Percentiles rank a stretch among this genome's conserved stretches.
These are phyloP conservation scores for Drosophila funebris DNA, from an alignment of 1,140 invertebrate species.

Conservation along the genomic window DNA sequence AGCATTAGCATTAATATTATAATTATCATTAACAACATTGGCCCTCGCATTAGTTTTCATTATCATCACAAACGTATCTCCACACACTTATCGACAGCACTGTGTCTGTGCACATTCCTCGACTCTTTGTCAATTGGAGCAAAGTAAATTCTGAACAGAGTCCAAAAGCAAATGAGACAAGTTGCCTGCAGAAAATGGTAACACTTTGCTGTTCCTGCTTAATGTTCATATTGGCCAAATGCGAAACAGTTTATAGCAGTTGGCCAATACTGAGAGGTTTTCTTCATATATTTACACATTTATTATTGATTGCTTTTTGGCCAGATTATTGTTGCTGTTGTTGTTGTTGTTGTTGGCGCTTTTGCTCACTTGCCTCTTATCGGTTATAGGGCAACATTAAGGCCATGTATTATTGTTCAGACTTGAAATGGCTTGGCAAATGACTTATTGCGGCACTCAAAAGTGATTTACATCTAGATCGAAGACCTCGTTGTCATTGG, in stretches of 20 bases:
- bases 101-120: slow-evolving; percentile 43
- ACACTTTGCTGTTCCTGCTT: not conserved
- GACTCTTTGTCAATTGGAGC: slow-evolving; percentile 54
- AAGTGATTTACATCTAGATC: slow-evolving; percentile 3
- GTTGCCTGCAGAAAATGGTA: not conserved
- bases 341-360: not conserved
- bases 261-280: not conserved
- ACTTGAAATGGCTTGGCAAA: slow-evolving; percentile 20
- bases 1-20: too few species aligned
- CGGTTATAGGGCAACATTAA: slow-evolving; percentile 26
- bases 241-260: slow-evolving; percentile 12
- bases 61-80: not conserved
- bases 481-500: not conserved
- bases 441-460: slow-evolving; percentile 37
- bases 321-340: slow-evolving; percentile 5
- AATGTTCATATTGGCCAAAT: slow-evolving; percentile 8
- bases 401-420: slow-evolving; percentile 32
- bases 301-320: slow-evolving; percentile 39
- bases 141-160: slow-evolving; percentile 48
- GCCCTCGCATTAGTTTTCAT: too few species aligned
- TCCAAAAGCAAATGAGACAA: slow-evolving; percentile 38
- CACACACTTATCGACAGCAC: slow-evolving; percentile 23
- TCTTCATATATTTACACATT: slow-evolving; percentile 15
- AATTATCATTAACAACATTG: not conserved
- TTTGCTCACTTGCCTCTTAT: slow-evolving; percentile 21